Percentiles rank a stretch among this genome's conserved stretches.
These are phyloP conservation scores for Heteractis magnifica DNA, from an alignment of 92 coral and sea anemone species.

Conservation along the genomic window DNA sequence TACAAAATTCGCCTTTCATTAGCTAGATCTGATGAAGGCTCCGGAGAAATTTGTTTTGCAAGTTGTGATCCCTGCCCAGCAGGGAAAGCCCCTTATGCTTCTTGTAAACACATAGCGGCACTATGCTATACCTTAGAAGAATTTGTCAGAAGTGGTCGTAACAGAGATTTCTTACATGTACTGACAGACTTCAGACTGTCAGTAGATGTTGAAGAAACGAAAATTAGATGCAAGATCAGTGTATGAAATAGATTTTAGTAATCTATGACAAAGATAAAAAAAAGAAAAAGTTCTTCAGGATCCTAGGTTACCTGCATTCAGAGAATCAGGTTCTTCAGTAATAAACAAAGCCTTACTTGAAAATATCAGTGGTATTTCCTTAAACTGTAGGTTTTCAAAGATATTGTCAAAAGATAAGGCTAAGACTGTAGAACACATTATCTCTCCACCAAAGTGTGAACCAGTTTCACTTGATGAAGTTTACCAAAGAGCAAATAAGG, in stretches of 20 bases:
- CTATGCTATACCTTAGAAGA: constrained; percentile 36
- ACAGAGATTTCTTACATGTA: constrained; percentile 14
- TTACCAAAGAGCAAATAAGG: constrained; percentile 49
- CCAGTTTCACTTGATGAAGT: constrained; percentile 51
- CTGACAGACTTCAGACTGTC: constrained; percentile 54
- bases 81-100: constrained; percentile 38
- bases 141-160: constrained; percentile 1
- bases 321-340: not conserved
- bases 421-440: constrained; percentile 35
- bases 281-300: not conserved
- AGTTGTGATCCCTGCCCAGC: constrained; percentile 37
- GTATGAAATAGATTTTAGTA: constrained; percentile 35
- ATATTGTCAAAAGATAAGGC: too few species aligned
- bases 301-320: not conserved
- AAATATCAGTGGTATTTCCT: not conserved
- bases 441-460: constrained; percentile 56
- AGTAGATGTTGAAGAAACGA: constrained; percentile 53
- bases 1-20: constrained; percentile 23
- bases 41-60: constrained; percentile 20
- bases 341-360: not conserved
- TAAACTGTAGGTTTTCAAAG: too few species aligned
- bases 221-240: constrained; percentile 56
- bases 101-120: constrained; percentile 39
- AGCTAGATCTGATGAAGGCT: not conserved
- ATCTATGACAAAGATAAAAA: not conserved